A percentile compares a stretch with the other conserved stretches of the same genome.
phyloP scores from a whole-genome alignment of 2,113 vertebrate species.

The sheep (Ovis aries) region ARS-UI_Ramb_v3.0 NC_056060.1:84507501-84508000 shows the following conservation, averaged over 20 bases:
- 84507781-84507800: neutral
- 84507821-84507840: neutral
- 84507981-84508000: neutral
- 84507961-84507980: neutral
- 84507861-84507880: neutral
- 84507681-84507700: neutral
- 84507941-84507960: neutral
- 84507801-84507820: neutral
- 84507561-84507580: neutral
- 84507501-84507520: neutral
- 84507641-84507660: neutral
- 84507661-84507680: neutral
- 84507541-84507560: neutral
- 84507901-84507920: neutral
- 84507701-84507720: neutral
- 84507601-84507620: neutral
- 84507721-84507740: neutral
- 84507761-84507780: constrained; percentile 15
- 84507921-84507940: neutral
- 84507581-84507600: neutral
- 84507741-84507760: neutral
- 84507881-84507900: neutral
- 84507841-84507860: neutral
- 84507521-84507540: neutral
- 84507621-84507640: constrained; percentile 24